Percentiles rank a stretch among this genome's conserved stretches.
Evolutionary conservation across 2,797 vertebrate genomes (phyloP).

Genomic region (Typhlichthys eigenmanni): DNA sequence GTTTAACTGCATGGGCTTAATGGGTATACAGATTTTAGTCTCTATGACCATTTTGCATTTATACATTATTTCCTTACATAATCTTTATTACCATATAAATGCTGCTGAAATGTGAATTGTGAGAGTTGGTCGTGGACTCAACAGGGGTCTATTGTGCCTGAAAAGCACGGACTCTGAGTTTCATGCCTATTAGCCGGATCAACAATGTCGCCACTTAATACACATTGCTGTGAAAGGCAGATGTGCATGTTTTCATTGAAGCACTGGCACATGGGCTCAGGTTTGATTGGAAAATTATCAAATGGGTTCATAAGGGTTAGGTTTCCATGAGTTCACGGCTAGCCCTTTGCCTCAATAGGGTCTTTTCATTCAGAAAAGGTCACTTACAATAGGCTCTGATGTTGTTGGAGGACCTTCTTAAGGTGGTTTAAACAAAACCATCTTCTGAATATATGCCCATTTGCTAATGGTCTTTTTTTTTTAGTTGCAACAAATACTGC

Average conservation of each 20-base stretch:
- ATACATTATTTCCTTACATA: background rate
- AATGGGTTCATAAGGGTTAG: no score
- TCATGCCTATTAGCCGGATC: slow-evolving; percentile 10
- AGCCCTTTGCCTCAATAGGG: no score
- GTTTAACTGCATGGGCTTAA: background rate
- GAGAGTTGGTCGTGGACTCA: background rate
- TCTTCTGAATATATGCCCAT: background rate
- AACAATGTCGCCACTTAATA: background rate
- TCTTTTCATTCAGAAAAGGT: background rate
- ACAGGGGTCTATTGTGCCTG: background rate
- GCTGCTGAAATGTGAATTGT: background rate
- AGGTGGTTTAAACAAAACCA: background rate
- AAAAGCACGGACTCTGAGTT: background rate
- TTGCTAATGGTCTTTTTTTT: background rate
- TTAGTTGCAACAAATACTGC: background rate
- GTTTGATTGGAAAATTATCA: background rate
- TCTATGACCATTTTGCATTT: background rate
- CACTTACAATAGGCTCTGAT: background rate
- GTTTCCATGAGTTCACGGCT: no score
- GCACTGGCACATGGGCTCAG: background rate
- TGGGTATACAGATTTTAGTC: background rate
- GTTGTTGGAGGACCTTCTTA: no score
- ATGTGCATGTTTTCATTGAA: background rate
- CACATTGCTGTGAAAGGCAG: background rate
- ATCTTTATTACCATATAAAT: slow-evolving; percentile 19